A percentile compares a stretch with the other conserved stretches of the same genome.
Evolutionary conservation across 2,113 vertebrate genomes (phyloP).

Genomic region (Urocitellus parryii): DNA sequence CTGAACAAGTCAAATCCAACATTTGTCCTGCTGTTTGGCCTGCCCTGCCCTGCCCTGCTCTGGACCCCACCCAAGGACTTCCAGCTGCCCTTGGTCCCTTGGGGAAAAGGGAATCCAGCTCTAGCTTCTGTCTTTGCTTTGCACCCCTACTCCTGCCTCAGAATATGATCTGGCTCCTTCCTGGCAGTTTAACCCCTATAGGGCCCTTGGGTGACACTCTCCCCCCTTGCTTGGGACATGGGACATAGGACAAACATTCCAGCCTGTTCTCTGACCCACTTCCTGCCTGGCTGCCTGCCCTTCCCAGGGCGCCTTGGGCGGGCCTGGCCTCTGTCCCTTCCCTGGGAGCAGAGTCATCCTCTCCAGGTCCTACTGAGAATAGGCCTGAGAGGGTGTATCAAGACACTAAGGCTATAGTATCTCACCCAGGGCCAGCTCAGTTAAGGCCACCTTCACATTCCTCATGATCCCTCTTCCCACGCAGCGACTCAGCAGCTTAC

Average conservation of each 20-base stretch:
- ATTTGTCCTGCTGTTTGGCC: conserved; percentile 26
- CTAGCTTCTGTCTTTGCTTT: not conserved
- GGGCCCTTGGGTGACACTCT: conserved; percentile 53
- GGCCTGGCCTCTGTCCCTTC: conserved; percentile 61
- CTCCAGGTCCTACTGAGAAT: conserved; percentile 45
- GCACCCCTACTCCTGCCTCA: conserved; percentile 28
- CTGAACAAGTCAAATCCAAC: not conserved
- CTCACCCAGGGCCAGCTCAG: conserved; percentile 25
- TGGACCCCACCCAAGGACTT: not conserved
- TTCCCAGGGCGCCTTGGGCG: conserved; percentile 59
- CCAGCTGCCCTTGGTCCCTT: not conserved
- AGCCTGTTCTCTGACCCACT: conserved; percentile 74
- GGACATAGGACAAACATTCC: conserved; percentile 80
- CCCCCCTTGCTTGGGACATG: conserved; percentile 54
- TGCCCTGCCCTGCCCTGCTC: not conserved
- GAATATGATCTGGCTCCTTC: conserved; percentile 60
- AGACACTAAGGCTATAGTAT: conserved; percentile 22
- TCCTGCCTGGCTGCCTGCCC: conserved; percentile 82
- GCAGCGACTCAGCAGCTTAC: conserved; percentile 61
- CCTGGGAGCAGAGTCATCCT: conserved; percentile 67
- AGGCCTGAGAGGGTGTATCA: not conserved
- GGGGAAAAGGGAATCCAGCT: not conserved
- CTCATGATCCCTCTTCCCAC: conserved; percentile 35
- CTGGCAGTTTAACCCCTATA: conserved; percentile 30
- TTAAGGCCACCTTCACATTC: not conserved